Base-by-base conservation (phyloP, 2,888 invertebrate species). In the Amphipyra berbera region DNA sequence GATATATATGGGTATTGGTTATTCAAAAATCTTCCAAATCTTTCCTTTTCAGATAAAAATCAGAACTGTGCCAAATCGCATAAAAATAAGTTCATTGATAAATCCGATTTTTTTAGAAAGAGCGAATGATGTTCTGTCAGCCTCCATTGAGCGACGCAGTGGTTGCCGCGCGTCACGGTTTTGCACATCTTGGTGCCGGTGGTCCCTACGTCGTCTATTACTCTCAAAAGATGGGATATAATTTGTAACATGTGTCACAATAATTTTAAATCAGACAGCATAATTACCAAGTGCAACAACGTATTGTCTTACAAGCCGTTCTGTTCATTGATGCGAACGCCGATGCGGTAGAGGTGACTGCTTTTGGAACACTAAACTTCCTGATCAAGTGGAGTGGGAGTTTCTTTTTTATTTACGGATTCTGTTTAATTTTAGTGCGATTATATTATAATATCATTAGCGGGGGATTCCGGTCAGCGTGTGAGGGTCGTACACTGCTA, bases 361-460 rank as follows among this genome's bases (percentile, higher is more conserved):
- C 6, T 30, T 30, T 30, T 30, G 30, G 30, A 30, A 30, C 6
- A 30, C 30, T 7, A 38, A 37, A 44, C 13, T 15, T 14, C 42
- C 46, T 1, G 13, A 47, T 13, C 33, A 12, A 30, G 4, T 33
- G 13, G 13, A 40, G 9, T 10, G 15, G n/a, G 13, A 15, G 7
- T 3, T 27, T 40, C 12, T 2, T 5, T 8, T 7, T 21, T 21
- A 27, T 37, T 14, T 48, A 8, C 35, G 35, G 35, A 35, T 41
- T 53, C 7, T 40, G 10, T 49, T 49, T 35, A 41, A 56, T 41
- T 56, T 47, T 46, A 46, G n/a, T 47, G 37, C 14, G 53, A 53
- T 27, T 35, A 50, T 47, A 59, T 62, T 49, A 38, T 69, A 69
- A 69, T 65, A 42, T 45, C 42, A 71, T 68, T 68, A 62, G 68